Evolutionary conservation across 2,888 invertebrate species (phyloP).

Genomic region (Brachycybe producta): DNA sequence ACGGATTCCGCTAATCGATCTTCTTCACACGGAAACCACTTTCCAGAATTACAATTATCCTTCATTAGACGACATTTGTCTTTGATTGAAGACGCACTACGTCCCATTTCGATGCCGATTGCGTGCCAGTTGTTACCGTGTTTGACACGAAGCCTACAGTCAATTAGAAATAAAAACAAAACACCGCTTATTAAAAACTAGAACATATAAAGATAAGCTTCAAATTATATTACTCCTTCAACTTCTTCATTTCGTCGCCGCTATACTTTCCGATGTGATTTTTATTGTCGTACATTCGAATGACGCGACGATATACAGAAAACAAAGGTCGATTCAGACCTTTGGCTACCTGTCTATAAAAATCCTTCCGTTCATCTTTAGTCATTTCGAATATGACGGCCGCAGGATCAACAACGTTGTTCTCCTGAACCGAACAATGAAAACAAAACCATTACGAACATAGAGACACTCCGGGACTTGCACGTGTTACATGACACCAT

Average conservation of each 20-base stretch:
- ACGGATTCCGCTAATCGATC: conserved; percentile 34
- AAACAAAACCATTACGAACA: conserved; percentile 8
- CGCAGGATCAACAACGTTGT: conserved; percentile 33
- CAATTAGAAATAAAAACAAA: conserved; percentile 2
- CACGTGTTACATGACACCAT: background rate
- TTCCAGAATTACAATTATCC: conserved; percentile 38
- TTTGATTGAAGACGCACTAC: conserved; percentile 39
- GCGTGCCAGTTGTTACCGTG: conserved; percentile 40
- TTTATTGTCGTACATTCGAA: conserved; percentile 39
- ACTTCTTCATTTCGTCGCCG: conserved; percentile 33
- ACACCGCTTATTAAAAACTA: conserved; percentile 1
- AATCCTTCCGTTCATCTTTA: conserved; percentile 39
- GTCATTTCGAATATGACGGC: conserved; percentile 38
- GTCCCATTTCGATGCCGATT: conserved; percentile 35
- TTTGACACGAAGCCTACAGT: conserved; percentile 25
- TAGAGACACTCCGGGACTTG: conserved; percentile 13
- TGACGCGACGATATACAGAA: conserved; percentile 37
- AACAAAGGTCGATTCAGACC: conserved; percentile 38
- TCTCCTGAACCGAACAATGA: conserved; percentile 27
- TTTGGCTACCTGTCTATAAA: conserved; percentile 36
- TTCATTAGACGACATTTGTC: conserved; percentile 39
- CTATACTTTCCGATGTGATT: conserved; percentile 39
- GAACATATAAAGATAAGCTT: conserved; percentile 19
- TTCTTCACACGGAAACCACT: conserved; percentile 38
- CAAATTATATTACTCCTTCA: conserved; percentile 35